Base-by-base conservation (phyloP, 2,797 vertebrate species). In the Ceryle rudis region DNA sequence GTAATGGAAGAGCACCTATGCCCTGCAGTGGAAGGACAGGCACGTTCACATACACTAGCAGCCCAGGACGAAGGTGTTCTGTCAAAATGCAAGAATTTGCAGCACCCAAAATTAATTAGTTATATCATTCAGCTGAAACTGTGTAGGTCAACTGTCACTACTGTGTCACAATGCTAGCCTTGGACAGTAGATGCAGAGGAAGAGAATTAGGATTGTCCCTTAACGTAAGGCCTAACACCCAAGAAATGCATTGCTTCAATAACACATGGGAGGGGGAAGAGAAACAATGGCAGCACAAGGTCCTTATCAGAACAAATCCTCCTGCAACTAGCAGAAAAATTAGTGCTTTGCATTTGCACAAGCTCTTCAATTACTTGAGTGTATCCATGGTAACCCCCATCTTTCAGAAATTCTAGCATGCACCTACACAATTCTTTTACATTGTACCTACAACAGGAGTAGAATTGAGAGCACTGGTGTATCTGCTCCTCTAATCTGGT, bases 311-410 rank as follows among this genome's bases (percentile, higher is more conserved):
- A 97, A 95, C 73, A 97, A 97, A 96, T 93, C 94, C 77, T 94
- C 52, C 90, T 55, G 79, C 90, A 91, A 90, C n/a, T 77, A 89
- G 95, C 88, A 67, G 89, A 74, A 78, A 95, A 97, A 83, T 46
- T 39, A 95, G 94, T 60, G 64, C 81, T 51, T 49, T 90, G 81
- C 95, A 89, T 64, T 92, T 89, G 87, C 81, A 82, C 25, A 79
- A 81, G 90, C 86, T 96, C 95, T 87, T 64, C 74, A 79, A 72
- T 87, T 89, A 78, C 85, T 97, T 97, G 89, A 96, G 94, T 84
- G 98, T 98, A 94, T 97, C 98, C 98, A 98, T 98, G 98, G 98
- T 77, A 98, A 98, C 98, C 61, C 66, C 92, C 64, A 97, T 97
- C 96, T 97, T 90, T 92, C 95, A 94, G 94, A 97, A 93, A 89